phyloP scores from a whole-genome alignment of 2,797 vertebrate genomes.

The Micrastur ruficollis region DNA sequence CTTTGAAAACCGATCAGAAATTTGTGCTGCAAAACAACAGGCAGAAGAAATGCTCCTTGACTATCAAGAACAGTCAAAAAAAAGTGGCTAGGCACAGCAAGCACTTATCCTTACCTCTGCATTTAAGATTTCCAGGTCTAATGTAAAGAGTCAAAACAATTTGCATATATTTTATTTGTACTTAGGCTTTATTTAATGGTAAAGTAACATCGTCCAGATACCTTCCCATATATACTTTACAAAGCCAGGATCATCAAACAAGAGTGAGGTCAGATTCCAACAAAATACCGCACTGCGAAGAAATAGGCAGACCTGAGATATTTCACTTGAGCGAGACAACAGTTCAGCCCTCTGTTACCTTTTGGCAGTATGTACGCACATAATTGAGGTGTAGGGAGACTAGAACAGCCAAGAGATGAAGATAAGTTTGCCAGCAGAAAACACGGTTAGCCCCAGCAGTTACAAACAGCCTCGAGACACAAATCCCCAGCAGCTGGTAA shows the following conservation, averaged over 20 bases:
- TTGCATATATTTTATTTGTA: background rate
- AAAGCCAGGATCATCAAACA: background rate
- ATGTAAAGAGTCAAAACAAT: background rate
- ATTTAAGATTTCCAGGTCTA: background rate
- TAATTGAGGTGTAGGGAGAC: background rate
- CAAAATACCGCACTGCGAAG: fast-evolving
- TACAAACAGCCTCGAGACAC: background rate
- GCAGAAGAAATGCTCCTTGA: background rate
- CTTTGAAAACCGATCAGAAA: background rate
- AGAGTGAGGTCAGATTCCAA: background rate
- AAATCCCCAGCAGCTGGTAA: background rate
- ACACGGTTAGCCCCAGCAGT: background rate
- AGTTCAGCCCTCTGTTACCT: background rate
- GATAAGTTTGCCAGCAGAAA: background rate
- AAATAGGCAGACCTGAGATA: background rate
- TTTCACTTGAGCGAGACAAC: background rate
- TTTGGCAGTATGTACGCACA: background rate
- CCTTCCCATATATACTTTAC: background rate
- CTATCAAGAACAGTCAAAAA: background rate
- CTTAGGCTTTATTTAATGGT: background rate
- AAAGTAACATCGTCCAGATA: background rate
- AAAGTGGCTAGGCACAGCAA: background rate
- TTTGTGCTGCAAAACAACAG: background rate
- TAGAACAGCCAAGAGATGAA: background rate
- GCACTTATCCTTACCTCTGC: background rate